Conservation (phyloP, 2,797 vertebrate species). For the Sebastiscus tertius region DNA sequence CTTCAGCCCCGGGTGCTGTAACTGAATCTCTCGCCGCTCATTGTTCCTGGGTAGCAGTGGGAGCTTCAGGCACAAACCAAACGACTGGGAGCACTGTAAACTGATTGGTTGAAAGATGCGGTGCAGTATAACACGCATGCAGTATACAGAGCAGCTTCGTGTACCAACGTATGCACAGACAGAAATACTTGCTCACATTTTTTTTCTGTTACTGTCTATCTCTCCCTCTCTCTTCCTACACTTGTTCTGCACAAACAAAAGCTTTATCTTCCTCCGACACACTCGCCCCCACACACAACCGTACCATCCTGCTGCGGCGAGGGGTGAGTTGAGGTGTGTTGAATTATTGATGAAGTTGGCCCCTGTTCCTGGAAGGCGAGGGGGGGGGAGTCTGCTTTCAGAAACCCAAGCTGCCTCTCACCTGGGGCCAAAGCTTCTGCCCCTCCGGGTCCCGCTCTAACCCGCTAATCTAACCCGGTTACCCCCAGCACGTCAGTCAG, state of each 20-base stretch:
- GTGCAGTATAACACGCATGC: slow-evolving; percentile 3
- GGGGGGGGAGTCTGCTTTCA: slow-evolving; percentile 82
- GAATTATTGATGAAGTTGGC: slow-evolving; percentile 83
- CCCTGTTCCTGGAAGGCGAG: slow-evolving; percentile 82
- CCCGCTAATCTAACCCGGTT: slow-evolving; percentile 51
- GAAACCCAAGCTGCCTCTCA: slow-evolving; percentile 83
- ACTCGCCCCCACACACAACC: slow-evolving; percentile 66
- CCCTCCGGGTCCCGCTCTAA: slow-evolving; percentile 51
- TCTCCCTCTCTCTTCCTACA: slow-evolving; percentile 23
- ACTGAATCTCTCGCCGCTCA: slow-evolving; percentile 71
- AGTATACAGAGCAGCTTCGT: not conserved
- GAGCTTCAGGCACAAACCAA: slow-evolving; percentile 72
- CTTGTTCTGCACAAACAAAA: slow-evolving; percentile 65
- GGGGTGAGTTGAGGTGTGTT: slow-evolving; percentile 72
- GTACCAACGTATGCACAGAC: not conserved
- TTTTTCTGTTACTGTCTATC: not conserved
- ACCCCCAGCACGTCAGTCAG: slow-evolving; percentile 17
- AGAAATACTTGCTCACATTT: slow-evolving; percentile 13
- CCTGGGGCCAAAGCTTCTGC: slow-evolving; percentile 67
- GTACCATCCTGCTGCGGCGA: slow-evolving; percentile 53
- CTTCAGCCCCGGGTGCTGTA: slow-evolving; percentile 72
- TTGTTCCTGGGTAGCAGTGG: slow-evolving; percentile 79
- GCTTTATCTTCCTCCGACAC: slow-evolving; percentile 63
- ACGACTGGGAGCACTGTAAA: slow-evolving; percentile 51
- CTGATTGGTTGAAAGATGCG: slow-evolving; percentile 49